phyloP scores from a whole-genome alignment of 2,797 vertebrate genomes.

The Allobates femoralis region DNA sequence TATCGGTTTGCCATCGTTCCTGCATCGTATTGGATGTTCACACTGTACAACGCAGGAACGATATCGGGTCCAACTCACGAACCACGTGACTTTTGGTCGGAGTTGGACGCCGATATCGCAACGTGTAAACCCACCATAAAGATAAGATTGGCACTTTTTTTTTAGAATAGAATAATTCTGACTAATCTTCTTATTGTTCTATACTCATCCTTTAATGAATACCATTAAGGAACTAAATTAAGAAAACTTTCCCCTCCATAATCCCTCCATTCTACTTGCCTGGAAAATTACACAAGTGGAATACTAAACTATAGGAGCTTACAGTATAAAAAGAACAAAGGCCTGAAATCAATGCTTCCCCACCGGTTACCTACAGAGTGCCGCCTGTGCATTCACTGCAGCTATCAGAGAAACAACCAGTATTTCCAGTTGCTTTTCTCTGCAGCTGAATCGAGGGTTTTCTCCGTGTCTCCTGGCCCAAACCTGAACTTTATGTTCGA shows the following conservation, averaged over 20 bases:
- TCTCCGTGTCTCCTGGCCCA: neutral
- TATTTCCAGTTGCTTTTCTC: conserved; percentile 19
- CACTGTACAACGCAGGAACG: no score
- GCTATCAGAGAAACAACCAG: neutral
- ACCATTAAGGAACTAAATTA: neutral
- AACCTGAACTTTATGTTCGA: neutral
- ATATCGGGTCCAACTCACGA: no score
- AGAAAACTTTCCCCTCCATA: neutral
- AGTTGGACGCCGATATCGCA: no score
- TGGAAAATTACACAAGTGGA: conserved; percentile 12
- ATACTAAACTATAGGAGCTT: neutral
- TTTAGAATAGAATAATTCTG: neutral
- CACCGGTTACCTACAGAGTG: neutral
- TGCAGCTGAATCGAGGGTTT: neutral
- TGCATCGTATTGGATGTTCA: no score
- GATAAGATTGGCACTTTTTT: neutral
- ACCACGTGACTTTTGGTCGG: no score
- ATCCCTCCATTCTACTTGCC: neutral
- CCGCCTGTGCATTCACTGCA: neutral
- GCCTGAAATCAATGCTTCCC: conserved; percentile 9
- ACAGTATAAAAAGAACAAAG: conserved; percentile 9
- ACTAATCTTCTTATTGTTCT: neutral
- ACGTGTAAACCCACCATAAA: no score
- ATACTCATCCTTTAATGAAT: neutral
- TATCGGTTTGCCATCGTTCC: no score